These are phyloP conservation scores for Heliconius charithonia DNA, from an alignment of 2,888 invertebrate genomes.

Conservation along the genomic window DNA sequence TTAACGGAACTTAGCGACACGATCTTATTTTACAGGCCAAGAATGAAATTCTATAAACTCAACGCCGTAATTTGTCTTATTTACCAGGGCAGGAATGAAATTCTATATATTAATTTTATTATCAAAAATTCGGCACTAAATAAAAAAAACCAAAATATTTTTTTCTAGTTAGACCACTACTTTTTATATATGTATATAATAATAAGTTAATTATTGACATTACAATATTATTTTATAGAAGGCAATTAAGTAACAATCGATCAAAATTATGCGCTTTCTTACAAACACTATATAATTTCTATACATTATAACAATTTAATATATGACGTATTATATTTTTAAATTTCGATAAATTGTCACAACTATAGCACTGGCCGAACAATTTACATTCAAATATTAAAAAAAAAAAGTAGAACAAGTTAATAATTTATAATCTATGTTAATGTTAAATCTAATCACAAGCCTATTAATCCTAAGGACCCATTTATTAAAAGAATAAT, in stretches of 20 bases:
- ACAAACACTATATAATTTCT: constrained; percentile 17
- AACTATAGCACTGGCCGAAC: constrained; percentile 7
- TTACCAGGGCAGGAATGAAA: no score
- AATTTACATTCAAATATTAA: constrained; percentile 5
- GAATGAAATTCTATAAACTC: no score
- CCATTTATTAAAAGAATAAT: neutral
- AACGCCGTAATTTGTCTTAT: no score
- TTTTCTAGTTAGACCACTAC: constrained; percentile 10
- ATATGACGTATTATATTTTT: neutral
- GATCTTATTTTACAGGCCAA: no score
- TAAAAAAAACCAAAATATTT: neutral
- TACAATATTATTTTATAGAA: constrained; percentile 4
- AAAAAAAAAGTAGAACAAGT: constrained; percentile 11
- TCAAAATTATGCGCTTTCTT: constrained; percentile 16
- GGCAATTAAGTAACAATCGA: constrained; percentile 28
- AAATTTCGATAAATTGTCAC: constrained; percentile 17
- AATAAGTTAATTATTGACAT: constrained; percentile 9
- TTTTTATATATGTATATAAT: neutral
- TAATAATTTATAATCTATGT: constrained; percentile 9
- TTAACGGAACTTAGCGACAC: no score
- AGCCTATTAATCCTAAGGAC: constrained; percentile 23
- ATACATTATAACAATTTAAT: constrained; percentile 11
- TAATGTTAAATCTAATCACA: constrained; percentile 23
- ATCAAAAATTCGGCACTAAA: neutral
- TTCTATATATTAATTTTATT: no score